Evolutionary conservation across 2,113 vertebrate genomes (phyloP), one percentile per base, ranked within the genome.

Genomic region (Glaucomys volans): DNA sequence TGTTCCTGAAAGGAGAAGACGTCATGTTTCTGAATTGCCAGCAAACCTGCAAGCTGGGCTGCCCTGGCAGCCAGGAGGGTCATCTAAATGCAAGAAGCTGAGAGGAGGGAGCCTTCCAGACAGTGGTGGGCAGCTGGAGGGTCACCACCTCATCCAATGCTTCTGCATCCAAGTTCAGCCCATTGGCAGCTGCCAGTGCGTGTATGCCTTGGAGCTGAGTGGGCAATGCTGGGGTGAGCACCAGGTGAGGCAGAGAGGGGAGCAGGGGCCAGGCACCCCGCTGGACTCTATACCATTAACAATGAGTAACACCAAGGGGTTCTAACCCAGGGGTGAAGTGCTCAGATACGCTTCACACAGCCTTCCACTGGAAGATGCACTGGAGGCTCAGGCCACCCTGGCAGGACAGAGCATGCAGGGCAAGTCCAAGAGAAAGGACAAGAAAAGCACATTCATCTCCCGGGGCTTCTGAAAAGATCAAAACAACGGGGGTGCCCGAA

Each of bases 1-100:
- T 11, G 37, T 6, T 37, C 59, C 18, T 1, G 82, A 14, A 7
- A 1, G 11, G 1, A 14, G 30, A 12, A 7, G 7, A 6, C 0
- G 6, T 1, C 5, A 14, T 47, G 30, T 30, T 17, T 67, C 42
- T 20, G 44, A 62, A 54, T 28, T 35, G 42, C 11, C 59, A 59
- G 52, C 64, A 69, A 59, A 28, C 5, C 16, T 35, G 72, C 4
- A 5, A 52, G 1, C 59, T 28, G 50, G 67, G 66, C 8, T 6
- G 32, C 35, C 54, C 3, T 16, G 35, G 79, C 35, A 44, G 40
- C 7, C 52, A 24, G 12, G 77, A 59, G 42, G 1, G 30, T 42
- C 1, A 91, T 5, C 35, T 24, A 47, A 64, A 83, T 1, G 47
- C 83, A 62, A 88, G n/a, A n/a, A 24, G 4, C 40, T 67, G 8